Percentiles rank a stretch among this genome's conserved stretches.
Evolutionary conservation across 92 coral and sea anemone species (phyloP).

Genomic region (Isaurus tuberculatus): DNA sequence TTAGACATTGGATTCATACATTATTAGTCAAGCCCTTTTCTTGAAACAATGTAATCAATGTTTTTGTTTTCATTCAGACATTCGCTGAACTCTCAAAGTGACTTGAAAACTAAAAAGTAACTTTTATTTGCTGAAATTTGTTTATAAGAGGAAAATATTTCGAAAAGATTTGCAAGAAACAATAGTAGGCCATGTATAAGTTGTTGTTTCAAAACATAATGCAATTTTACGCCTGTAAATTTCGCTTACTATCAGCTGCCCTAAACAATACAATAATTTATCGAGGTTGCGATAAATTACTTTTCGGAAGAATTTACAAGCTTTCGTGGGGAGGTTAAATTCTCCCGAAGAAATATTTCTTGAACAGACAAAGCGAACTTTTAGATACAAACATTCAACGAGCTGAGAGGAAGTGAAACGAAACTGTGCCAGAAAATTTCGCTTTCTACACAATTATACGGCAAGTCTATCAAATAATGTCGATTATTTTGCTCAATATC

Average conservation of each 20-base stretch:
- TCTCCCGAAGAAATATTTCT: not conserved
- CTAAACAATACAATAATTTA: not conserved
- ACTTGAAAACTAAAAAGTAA: not conserved
- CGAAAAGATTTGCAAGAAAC: not conserved
- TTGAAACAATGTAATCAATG: not conserved
- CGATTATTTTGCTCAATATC: not conserved
- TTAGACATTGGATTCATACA: not conserved
- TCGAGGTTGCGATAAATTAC: not conserved
- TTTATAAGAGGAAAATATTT: not conserved
- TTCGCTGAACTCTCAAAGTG: not conserved
- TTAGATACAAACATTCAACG: not conserved
- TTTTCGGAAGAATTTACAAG: not conserved
- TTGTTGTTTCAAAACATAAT: not conserved
- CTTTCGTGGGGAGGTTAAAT: not conserved
- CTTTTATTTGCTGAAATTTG: not conserved
- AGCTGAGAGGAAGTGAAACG: constrained; percentile 2
- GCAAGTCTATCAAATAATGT: not conserved
- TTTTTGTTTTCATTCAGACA: not conserved
- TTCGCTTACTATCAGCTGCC: not conserved
- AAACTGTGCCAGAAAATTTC: not conserved
- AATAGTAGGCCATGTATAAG: not conserved
- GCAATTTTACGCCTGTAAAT: not conserved
- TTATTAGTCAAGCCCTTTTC: not conserved
- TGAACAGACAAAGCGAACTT: not conserved
- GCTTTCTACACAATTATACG: not conserved